Evolutionary conservation across 2,797 vertebrate species (phyloP), one percentile per base, ranked within the genome.

Genomic region (Oreochromis grahami): DNA sequence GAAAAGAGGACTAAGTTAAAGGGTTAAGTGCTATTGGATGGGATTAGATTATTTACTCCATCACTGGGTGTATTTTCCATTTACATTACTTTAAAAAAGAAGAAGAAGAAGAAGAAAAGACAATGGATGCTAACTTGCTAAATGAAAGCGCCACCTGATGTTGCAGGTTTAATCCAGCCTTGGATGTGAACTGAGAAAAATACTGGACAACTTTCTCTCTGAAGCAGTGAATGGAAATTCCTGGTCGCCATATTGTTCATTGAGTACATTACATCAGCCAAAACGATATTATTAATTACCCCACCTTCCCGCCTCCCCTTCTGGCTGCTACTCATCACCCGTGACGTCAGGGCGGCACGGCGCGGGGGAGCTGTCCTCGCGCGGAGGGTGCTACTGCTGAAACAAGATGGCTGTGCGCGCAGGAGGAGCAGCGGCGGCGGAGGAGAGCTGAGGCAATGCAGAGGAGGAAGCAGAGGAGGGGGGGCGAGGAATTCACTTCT

Each of bases 351-450:
- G 60, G 85, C 92, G 87, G 85, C 76, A 84, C 80, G 87, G 91
- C 89, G 82, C 85, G 84, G 84, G 84, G 92, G 92, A 90, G 78
- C 91, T 92, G 93, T 93, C 92, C 89, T 88, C 91, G 81, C 90
- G 91, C 91, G 53, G 29, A 77, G 86, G 85, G 74, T 84, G 88
- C 92, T 93, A 92, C 94, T 95, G 91, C 95, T 96, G 94, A 96
- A 96, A 96, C 95, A 97, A 97, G 95, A 97, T 97, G 96, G 96
- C 96, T 95, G 96, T 93, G 90, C 93, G 92, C 92, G 92, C 92
- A 91, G 89, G 91, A 93, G 96, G 91, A 94, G 93, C 89, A 58
- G 86, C 76, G 86, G 93, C 84, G 87, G 92, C 90, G 56, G 93
- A 84, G 88, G 85, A 88, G 89, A 89, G 91, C 91, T 93, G 93